Conservation (phyloP, 2,113 vertebrate genomes). For the Pelodiscus sinensis region DNA sequence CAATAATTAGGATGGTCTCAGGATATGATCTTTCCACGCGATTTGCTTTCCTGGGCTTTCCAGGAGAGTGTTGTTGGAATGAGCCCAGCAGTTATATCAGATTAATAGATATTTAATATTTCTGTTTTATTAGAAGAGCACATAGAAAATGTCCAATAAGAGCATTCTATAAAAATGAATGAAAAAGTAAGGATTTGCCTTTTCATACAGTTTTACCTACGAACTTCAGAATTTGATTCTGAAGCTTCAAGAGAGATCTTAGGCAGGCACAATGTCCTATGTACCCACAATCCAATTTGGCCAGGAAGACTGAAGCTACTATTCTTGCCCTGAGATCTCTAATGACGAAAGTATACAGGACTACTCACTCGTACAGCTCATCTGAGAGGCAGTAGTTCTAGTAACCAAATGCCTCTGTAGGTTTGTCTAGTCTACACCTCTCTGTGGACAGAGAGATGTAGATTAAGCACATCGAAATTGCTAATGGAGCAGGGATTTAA, state of each 20-base stretch:
- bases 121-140: neutral
- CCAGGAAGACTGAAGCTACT: neutral
- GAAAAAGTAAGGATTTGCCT: neutral
- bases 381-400: neutral
- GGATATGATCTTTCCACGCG: neutral
- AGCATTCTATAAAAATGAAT: neutral
- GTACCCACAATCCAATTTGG: neutral
- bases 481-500: too few species aligned
- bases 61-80: neutral
- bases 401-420: neutral
- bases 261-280: neutral
- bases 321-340: neutral
- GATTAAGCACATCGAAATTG: too few species aligned
- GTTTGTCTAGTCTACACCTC: too few species aligned
- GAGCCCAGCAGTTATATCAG: neutral
- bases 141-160: neutral
- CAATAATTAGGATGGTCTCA: neutral
- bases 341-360: neutral
- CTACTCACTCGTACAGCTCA: neutral
- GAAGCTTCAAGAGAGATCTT: neutral
- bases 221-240: neutral
- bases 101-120: neutral
- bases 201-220: neutral
- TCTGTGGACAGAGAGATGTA: too few species aligned
- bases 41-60: neutral